Conservation (phyloP, 1,140 invertebrate genomes). For the Meloidogyne chitwoodi region DNA sequence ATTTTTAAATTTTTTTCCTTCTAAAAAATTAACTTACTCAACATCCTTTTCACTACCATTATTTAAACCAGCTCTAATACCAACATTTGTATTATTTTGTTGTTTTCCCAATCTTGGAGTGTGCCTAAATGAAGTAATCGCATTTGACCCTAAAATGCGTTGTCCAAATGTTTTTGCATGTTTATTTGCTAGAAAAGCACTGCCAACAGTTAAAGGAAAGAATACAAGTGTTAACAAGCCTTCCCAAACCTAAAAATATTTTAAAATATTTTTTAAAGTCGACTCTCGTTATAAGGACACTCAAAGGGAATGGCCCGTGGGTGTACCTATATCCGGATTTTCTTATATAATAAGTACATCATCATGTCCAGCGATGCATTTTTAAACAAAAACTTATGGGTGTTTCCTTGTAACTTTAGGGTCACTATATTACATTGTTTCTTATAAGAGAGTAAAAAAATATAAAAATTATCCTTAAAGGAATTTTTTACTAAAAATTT, state of each 20-base stretch:
- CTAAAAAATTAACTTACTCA: conserved; percentile 35
- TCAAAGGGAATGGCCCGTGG: too few relatives aligned
- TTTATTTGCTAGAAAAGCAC: conserved; percentile 63
- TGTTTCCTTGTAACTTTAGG: too few relatives aligned
- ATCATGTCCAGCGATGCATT: too few relatives aligned
- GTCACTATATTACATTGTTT: too few relatives aligned
- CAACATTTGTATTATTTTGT: conserved; percentile 25
- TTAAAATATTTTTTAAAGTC: neutral
- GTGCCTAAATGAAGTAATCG: conserved; percentile 34
- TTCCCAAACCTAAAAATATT: conserved; percentile 63
- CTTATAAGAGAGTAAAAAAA: too few relatives aligned
- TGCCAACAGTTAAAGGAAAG: conserved; percentile 65
- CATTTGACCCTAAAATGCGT: conserved; percentile 27
- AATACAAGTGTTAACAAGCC: conserved; percentile 65
- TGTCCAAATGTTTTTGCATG: conserved; percentile 35
- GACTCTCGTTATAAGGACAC: too few relatives aligned
- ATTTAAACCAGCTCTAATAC: conserved; percentile 16
- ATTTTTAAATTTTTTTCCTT: too few relatives aligned
- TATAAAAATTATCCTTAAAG: too few relatives aligned
- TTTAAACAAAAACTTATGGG: too few relatives aligned
- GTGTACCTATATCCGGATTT: too few relatives aligned
- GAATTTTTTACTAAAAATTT: too few relatives aligned
- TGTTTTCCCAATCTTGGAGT: conserved; percentile 20
- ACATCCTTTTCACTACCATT: conserved; percentile 35
- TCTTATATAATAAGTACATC: too few relatives aligned